Base-by-base conservation (phyloP, 2,113 vertebrate genomes). In the Campylorhamphus procurvoides region DNA sequence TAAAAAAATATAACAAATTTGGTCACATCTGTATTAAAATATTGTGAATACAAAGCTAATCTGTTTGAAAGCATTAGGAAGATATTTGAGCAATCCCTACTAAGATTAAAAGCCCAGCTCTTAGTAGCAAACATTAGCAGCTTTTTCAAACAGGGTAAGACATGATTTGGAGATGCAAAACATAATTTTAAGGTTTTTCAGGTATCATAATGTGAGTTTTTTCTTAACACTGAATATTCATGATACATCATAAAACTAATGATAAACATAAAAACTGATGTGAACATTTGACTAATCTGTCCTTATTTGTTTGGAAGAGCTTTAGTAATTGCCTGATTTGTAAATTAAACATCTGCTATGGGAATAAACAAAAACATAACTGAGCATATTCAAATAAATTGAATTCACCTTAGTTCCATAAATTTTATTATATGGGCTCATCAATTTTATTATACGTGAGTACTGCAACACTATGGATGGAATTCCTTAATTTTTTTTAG, bases 341-440 rank as follows among this genome's bases (percentile, higher is more conserved):
- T 98, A 98, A 98, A 98, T 98, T 98, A 98, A 98, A 98, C 98
- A 98, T 98, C 98, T 98, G 98, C 95, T 98, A 96, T 97, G 97
- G 98, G 98, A 98, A 98, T 98, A 98, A 98, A 98, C 97, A 98
- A 98, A 98, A 98, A 97, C 98, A 97, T 98, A 98, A 98, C 97
- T 96, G 98, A 98, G 75, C 89, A 94, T 98, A 98, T 97, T 98
- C 96, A 98, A 98, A 98, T 98, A 98, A 98, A 98, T 98, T 98
- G 95, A 98, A 98, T 98, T 98, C 97, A 97, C 96, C 84, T 35
- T 93, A 95, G 95, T 97, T 98, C 94, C 91, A 98, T 98, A 98
- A 98, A 98, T 98, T 98, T 96, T 98, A 94, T 98, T 98, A 97
- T 97, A 97, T 95, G 92, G 89, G 40, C 69, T 96, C 96, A 97